Evolutionary conservation across 2,113 vertebrate species (phyloP).

Genomic region (Datnioides undecimradiatus): DNA sequence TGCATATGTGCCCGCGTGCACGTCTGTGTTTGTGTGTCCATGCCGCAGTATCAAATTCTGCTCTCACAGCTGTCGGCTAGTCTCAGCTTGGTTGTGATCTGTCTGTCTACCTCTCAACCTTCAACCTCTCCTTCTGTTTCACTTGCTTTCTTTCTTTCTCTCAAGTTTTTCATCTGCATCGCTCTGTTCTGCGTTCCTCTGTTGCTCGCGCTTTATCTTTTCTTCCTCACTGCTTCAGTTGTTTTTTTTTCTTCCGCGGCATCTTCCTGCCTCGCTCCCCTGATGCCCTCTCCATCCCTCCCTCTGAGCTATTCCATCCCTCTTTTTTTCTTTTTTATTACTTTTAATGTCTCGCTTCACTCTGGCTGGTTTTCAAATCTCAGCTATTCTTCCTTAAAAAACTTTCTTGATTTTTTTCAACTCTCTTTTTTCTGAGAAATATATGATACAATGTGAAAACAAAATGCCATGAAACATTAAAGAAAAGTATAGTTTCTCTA

Average conservation of each 20-base stretch:
- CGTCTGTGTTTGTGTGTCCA: constrained; percentile 63
- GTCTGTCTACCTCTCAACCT: constrained; percentile 81
- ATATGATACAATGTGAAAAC: constrained; percentile 12
- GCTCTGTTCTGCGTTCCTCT: constrained; percentile 41
- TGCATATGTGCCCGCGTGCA: constrained; percentile 46
- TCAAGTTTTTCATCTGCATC: constrained; percentile 44
- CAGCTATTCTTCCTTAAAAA: constrained; percentile 26
- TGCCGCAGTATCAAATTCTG: constrained; percentile 85
- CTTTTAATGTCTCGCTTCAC: constrained; percentile 31
- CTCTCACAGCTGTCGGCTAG: constrained; percentile 82
- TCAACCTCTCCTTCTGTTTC: constrained; percentile 80
- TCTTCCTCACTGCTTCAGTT: constrained; percentile 20
- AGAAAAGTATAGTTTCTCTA: neutral
- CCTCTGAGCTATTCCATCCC: constrained; percentile 33
- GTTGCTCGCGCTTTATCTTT: constrained; percentile 30
- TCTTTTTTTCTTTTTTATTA: constrained; percentile 9
- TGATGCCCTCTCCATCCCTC: constrained; percentile 39
- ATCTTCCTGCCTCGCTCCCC: constrained; percentile 31
- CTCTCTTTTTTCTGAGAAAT: constrained; percentile 11
- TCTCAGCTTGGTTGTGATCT: constrained; percentile 77
- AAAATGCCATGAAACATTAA: neutral
- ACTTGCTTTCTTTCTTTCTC: constrained; percentile 53
- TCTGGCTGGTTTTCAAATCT: constrained; percentile 45
- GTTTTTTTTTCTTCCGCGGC: constrained; percentile 17
- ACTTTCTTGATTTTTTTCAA: neutral